Percentiles rank a stretch among this genome's conserved stretches.
Evolutionary conservation across 2,797 vertebrate genomes (phyloP).

Genomic region (Prunella strophiata): DNA sequence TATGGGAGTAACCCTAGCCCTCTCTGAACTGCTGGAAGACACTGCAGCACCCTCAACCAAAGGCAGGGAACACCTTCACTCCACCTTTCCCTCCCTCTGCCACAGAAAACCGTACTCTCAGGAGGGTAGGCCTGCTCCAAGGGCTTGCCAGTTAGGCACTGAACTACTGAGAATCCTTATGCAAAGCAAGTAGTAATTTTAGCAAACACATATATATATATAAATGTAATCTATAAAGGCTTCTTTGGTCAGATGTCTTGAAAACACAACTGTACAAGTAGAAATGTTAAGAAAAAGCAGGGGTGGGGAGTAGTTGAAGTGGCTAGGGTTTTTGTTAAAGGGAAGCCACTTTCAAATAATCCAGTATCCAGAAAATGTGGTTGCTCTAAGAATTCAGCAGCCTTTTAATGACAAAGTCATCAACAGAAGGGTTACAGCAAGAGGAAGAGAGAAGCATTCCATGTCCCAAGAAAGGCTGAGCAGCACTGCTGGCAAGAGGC

Average conservation of each 20-base stretch:
- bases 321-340: not conserved
- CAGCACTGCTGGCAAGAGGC: fast-evolving
- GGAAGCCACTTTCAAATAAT: not conserved
- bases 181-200: not conserved
- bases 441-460: not conserved
- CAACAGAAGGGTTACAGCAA: not conserved
- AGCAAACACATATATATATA: not conserved
- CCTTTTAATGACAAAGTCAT: not conserved
- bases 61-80: not conserved
- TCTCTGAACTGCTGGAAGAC: not conserved
- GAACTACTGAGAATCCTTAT: not conserved
- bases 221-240: not conserved
- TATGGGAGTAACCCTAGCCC: not conserved
- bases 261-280: not conserved
- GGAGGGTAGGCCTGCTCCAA: not conserved
- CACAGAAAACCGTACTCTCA: fast-evolving
- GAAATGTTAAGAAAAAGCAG: not conserved
- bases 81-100: not conserved
- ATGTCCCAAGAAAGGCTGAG: fast-evolving
- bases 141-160: not conserved
- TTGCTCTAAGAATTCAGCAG: not conserved
- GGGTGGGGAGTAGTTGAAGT: not conserved
- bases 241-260: not conserved
- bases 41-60: fast-evolving
- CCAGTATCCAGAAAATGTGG: not conserved